Evolutionary conservation across 2,888 invertebrate species (phyloP).

Genomic region (Bruchidius siliquastri): DNA sequence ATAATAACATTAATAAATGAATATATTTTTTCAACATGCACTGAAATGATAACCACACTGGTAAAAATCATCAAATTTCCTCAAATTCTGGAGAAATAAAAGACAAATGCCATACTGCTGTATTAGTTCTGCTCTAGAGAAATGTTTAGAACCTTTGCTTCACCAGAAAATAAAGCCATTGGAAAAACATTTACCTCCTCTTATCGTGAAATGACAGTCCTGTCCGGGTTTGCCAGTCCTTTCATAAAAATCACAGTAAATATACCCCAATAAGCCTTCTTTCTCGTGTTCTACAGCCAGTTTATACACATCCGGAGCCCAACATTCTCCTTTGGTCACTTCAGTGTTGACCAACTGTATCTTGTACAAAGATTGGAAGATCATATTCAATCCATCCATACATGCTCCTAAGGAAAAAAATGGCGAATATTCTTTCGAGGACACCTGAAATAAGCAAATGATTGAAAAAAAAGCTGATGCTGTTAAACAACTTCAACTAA

Average conservation of each 20-base stretch:
- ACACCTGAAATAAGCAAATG: slow-evolving; percentile 41
- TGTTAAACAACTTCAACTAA: too few relatives aligned
- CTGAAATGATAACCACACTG: too few relatives aligned
- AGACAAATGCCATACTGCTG: too few relatives aligned
- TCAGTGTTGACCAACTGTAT: slow-evolving; percentile 71
- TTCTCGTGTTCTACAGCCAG: slow-evolving; percentile 80
- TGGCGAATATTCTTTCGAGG: slow-evolving; percentile 69
- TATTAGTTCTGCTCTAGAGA: too few relatives aligned
- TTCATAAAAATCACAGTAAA: slow-evolving; percentile 85
- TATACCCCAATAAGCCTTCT: slow-evolving; percentile 72
- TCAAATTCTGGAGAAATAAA: too few relatives aligned
- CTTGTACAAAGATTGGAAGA: slow-evolving; percentile 80
- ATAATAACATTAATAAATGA: too few relatives aligned
- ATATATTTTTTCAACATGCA: too few relatives aligned
- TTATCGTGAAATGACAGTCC: slow-evolving; percentile 98
- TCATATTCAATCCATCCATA: slow-evolving; percentile 92
- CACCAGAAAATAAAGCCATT: too few relatives aligned
- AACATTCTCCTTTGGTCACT: slow-evolving; percentile 66
- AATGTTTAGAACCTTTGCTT: too few relatives aligned
- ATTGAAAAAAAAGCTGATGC: too few relatives aligned
- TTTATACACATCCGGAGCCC: slow-evolving; percentile 80
- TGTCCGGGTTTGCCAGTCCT: slow-evolving; percentile 88
- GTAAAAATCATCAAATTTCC: too few relatives aligned
- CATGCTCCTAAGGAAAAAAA: slow-evolving; percentile 91
- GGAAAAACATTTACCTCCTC: slow-evolving; percentile 61